A percentile compares a stretch with the other conserved stretches of the same genome.
Conservation (phyloP, 1,140 invertebrate species). For the Plodia interpunctella region DNA sequence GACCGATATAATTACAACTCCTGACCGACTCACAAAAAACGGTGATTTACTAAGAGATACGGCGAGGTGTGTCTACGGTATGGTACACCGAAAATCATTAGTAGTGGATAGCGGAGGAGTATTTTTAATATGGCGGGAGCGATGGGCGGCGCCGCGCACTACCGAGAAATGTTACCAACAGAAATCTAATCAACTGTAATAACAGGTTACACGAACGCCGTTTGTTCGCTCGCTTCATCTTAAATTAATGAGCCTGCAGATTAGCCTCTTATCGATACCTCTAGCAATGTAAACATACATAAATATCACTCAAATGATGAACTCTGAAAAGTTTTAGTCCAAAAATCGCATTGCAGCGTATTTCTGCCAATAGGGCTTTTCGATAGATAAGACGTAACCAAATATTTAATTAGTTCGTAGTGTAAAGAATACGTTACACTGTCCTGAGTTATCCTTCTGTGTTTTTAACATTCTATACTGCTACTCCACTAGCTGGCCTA, state of each 20-base stretch:
- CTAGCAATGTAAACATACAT: neutral
- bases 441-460: neutral
- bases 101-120: constrained; percentile 67
- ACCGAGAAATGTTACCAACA: constrained; percentile 75
- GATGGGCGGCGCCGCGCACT: constrained; percentile 70
- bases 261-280: neutral
- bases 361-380: no score
- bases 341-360: no score
- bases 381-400: no score
- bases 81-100: constrained; percentile 75
- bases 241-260: neutral
- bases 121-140: constrained; percentile 74
- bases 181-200: constrained; percentile 76
- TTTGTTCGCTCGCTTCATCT: constrained; percentile 63
- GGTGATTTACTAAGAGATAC: constrained; percentile 74
- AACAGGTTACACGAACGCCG: constrained; percentile 71
- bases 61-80: constrained; percentile 60
- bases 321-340: no score
- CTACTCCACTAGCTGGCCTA: constrained; percentile 44
- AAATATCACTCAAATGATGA: neutral
- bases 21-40: constrained; percentile 62
- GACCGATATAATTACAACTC: constrained; percentile 73
- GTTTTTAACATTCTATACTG: neutral
- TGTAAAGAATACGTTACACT: no score
- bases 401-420: no score